Conservation (phyloP, 2,113 vertebrate species). For the Myotis yumanensis region DNA sequence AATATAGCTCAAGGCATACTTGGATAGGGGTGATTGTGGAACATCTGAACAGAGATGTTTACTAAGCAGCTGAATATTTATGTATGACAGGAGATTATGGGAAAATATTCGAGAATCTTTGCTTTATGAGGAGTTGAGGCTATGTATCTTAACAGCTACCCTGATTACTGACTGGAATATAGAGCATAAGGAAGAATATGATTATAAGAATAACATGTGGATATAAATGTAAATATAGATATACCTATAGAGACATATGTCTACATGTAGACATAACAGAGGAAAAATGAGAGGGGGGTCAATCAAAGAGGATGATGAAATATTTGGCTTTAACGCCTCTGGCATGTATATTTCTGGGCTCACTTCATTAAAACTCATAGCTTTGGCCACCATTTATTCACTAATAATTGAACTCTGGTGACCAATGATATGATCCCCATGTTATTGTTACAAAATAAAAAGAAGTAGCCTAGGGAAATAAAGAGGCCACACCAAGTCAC, state of each 20-base stretch:
- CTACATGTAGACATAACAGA: neutral
- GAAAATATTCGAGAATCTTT: neutral
- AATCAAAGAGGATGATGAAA: neutral
- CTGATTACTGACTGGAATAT: neutral
- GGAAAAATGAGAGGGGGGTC: neutral
- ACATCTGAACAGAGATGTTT: neutral
- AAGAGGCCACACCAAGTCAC: neutral
- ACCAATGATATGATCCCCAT: neutral
- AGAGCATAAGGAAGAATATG: neutral
- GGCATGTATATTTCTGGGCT: neutral
- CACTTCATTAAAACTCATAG: neutral
- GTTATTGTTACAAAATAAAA: neutral
- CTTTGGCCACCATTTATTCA: neutral
- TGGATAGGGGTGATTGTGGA: neutral
- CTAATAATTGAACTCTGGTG: neutral
- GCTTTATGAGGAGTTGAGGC: neutral
- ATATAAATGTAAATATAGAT: neutral
- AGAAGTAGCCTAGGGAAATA: neutral
- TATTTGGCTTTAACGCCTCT: slow-evolving; percentile 4
- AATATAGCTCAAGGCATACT: neutral
- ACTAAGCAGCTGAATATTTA: neutral
- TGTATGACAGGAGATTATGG: neutral
- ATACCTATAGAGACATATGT: too few species aligned
- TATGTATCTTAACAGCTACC: neutral
- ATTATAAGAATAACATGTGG: neutral